Evolutionary conservation across 2,113 vertebrate species (phyloP).

Genomic region (Struthidea cinerea): DNA sequence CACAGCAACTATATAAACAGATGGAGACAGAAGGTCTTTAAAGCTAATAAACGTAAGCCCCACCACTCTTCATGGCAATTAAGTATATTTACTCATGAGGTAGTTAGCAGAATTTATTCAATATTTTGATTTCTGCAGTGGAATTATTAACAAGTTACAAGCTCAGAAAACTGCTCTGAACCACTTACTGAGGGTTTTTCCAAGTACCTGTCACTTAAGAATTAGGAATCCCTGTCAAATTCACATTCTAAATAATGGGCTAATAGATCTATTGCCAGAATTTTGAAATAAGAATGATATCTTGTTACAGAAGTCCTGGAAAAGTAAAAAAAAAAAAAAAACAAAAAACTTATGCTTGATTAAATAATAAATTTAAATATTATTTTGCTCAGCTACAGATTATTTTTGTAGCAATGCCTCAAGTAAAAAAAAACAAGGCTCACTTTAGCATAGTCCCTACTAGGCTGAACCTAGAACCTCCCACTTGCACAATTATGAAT

Average conservation of each 20-base stretch:
- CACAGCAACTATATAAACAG: slow-evolving; percentile 30
- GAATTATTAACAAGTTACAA: background rate
- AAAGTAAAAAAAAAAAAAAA: background rate
- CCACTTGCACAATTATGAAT: background rate
- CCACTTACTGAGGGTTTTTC: background rate
- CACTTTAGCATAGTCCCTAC: background rate
- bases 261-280: background rate
- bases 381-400: background rate
- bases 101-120: background rate
- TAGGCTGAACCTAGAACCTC: background rate
- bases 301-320: background rate
- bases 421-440: background rate
- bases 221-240: background rate
- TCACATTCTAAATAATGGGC: background rate
- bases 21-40: background rate
- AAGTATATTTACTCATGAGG: background rate
- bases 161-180: background rate
- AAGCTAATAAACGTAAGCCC: background rate
- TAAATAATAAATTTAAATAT: background rate
- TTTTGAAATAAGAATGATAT: background rate
- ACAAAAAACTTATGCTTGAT: background rate
- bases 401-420: background rate
- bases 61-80: background rate
- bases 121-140: background rate
- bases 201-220: background rate